These are phyloP conservation scores for Polypedilum pembai DNA, from an alignment of 1,140 invertebrate species.

Conservation along the genomic window DNA sequence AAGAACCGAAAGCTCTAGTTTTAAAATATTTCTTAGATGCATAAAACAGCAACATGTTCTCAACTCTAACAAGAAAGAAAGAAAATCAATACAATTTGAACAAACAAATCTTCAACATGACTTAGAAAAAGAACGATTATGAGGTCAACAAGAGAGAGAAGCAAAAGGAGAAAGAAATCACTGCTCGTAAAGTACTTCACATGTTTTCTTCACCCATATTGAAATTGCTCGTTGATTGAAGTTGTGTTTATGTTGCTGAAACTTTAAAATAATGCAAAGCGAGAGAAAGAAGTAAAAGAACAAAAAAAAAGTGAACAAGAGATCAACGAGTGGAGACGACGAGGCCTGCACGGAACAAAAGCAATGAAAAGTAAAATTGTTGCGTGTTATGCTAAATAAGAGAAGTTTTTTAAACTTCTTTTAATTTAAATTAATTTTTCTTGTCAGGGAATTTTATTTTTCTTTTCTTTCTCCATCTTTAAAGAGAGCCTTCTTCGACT, in stretches of 20 bases:
- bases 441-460: background rate
- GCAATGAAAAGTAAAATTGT: background rate
- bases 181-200: slow-evolving; percentile 15
- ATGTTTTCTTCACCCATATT: slow-evolving; percentile 23
- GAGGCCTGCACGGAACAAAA: too few species aligned
- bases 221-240: background rate
- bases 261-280: background rate
- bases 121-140: slow-evolving; percentile 26
- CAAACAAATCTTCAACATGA: slow-evolving; percentile 25
- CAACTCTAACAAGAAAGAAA: background rate
- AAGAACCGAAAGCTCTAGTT: too few species aligned
- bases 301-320: too few species aligned
- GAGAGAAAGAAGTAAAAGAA: background rate
- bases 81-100: slow-evolving; percentile 25
- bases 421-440: slow-evolving; percentile 27
- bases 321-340: background rate
- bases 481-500: background rate
- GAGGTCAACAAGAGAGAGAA: slow-evolving; percentile 2
- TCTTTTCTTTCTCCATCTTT: background rate
- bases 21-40: too few species aligned
- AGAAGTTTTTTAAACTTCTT: slow-evolving; percentile 15
- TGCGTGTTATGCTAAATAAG: slow-evolving; percentile 23
- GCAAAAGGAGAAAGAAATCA: background rate
- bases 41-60: too few species aligned
- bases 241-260: background rate